Base-by-base conservation (phyloP, 2,888 invertebrate species). In the Sericinus montela region DNA sequence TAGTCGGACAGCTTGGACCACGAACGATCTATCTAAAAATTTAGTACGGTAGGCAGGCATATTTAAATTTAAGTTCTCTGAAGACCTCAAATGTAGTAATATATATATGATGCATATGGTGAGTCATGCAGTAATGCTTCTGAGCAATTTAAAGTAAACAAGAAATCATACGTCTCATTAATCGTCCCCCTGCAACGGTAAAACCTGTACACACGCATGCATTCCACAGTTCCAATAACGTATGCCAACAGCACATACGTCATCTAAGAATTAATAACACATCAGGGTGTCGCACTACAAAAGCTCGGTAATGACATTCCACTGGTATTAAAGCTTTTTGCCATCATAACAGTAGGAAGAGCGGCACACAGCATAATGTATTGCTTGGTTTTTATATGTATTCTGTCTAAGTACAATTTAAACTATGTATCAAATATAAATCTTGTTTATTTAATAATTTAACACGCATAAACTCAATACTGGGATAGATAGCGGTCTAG, bases 211-310 rank as follows among this genome's bases (percentile, higher is more conserved):
- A 19, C 11, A 36, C 5, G 19, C 19, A 4, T 2, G 36, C 3
- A 36, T 11, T 3, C 32, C 19, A 19, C 19, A 36, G 14, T 36
- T 36, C 30, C 15, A 15, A 29, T 40, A 15, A 11, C 16, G 29
- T 15, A 14, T 15, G 15, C 6, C 16, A 44, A 44, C 11, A 14
- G 44, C 41, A 36, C 35, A 42, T 3, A 34, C 23, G 34, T 42
- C 32, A 13, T 34, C 34, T 42, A 19, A 23, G 19, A 42, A 34
- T 34, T 42, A 42, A 42, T 34, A 42, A 42, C 34, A 16, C 32
- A 30, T 14, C 11, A 10, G n/a, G 10, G 11, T 32, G 11, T 32
- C 30, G 3, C 32, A 2, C 14, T 34, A 36, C 19, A 42, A 34
- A 42, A 42, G 23, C 42, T 34, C 11, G 23, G 23, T 42, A 34